Evolutionary conservation across 2,113 vertebrate genomes (phyloP).

Genomic region (Lepus americanus): DNA sequence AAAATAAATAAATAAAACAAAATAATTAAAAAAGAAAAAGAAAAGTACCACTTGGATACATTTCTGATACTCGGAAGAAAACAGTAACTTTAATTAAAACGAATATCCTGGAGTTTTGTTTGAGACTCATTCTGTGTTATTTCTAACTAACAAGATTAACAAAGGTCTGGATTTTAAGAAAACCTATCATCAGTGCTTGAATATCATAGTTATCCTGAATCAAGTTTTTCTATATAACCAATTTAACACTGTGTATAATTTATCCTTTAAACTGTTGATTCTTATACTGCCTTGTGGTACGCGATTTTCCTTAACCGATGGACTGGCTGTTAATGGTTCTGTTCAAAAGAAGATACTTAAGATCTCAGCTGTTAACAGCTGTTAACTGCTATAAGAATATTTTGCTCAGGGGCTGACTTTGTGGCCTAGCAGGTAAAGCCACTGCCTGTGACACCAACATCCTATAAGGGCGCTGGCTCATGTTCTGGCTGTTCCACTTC

Average conservation of each 20-base stretch:
- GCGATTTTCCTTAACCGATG: not conserved
- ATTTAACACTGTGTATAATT: not conserved
- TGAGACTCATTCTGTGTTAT: slow-evolving; percentile 35
- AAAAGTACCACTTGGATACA: slow-evolving; percentile 49
- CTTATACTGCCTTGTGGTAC: not conserved
- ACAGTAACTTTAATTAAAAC: slow-evolving; percentile 48
- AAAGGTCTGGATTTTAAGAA: slow-evolving; percentile 48
- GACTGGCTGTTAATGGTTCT: not conserved
- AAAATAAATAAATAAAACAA: too few relatives aligned
- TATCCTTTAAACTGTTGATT: not conserved
- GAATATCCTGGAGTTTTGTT: slow-evolving; percentile 66
- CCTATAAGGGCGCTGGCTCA: too few relatives aligned
- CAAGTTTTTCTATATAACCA: not conserved
- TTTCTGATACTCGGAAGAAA: slow-evolving; percentile 69
- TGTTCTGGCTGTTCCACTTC: too few relatives aligned
- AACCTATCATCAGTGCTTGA: not conserved
- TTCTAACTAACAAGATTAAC: slow-evolving; percentile 32
- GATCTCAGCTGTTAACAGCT: not conserved
- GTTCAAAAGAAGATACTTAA: not conserved
- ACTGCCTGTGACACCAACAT: too few relatives aligned
- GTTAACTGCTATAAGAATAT: slow-evolving; percentile 5
- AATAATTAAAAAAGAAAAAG: too few relatives aligned
- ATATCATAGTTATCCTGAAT: not conserved
- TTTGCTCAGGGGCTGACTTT: not conserved
- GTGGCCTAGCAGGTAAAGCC: too few relatives aligned